These are phyloP conservation scores for Macrosiphum euphorbiae DNA, from an alignment of 2,888 invertebrate genomes.

Conservation along the genomic window DNA sequence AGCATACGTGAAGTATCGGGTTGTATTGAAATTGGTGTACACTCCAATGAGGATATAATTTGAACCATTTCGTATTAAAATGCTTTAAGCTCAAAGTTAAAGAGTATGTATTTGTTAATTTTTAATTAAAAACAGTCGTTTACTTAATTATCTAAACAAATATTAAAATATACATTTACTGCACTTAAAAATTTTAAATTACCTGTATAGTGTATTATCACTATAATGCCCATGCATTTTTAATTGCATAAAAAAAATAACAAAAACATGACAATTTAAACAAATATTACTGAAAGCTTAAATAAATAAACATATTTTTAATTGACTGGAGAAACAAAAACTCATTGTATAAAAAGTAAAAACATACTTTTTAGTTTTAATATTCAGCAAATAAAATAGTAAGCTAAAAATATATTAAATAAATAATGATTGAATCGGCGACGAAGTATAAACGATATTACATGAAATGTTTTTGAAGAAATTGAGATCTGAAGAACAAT, in stretches of 20 bases:
- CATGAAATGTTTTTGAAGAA: not conserved
- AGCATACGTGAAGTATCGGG: not conserved
- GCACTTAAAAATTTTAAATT: not conserved
- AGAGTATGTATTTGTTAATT: not conserved
- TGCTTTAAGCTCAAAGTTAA: not conserved
- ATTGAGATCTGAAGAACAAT: not conserved
- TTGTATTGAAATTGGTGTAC: not conserved
- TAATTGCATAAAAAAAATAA: not conserved
- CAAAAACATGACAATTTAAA: not conserved
- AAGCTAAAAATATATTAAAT: not conserved
- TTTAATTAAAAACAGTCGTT: not conserved
- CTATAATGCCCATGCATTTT: not conserved
- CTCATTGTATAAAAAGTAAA: not conserved
- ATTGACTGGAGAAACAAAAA: not conserved
- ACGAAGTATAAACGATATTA: not conserved
- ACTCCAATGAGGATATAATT: not conserved
- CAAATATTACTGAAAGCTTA: not conserved
- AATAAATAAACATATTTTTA: not conserved
- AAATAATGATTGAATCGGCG: not conserved
- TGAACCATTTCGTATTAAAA: not conserved
- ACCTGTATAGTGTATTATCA: not conserved
- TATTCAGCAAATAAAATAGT: not conserved
- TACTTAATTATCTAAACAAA: not conserved
- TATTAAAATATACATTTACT: not conserved
- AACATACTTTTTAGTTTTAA: not conserved